phyloP scores from a whole-genome alignment of 2,888 invertebrate genomes.

The Dendrolimus pini region DNA sequence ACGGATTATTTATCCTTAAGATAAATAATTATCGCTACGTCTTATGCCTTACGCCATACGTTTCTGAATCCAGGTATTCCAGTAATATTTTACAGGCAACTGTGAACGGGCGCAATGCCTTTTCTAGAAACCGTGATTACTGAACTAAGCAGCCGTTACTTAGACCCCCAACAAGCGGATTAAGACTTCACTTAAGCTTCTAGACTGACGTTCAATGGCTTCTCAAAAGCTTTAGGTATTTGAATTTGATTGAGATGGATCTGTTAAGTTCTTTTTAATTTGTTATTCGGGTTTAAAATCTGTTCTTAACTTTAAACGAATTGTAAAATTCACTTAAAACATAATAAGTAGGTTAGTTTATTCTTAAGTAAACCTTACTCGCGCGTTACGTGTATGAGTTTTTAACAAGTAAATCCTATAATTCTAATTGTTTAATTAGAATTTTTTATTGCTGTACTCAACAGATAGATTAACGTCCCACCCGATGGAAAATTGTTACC shows the following conservation, averaged over 20 bases:
- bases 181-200: conserved; percentile 23
- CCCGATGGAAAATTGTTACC: too few species aligned
- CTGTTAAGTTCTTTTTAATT: not conserved
- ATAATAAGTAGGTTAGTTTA: too few species aligned
- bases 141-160: conserved; percentile 42
- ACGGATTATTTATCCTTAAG: too few species aligned
- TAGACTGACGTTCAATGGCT: not conserved
- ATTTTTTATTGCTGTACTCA: too few species aligned
- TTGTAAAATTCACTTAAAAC: too few species aligned
- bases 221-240: not conserved
- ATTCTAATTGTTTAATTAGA: too few species aligned
- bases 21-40: not conserved
- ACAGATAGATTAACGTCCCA: too few species aligned
- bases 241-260: not conserved
- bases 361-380: too few species aligned
- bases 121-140: conserved; percentile 33
- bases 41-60: conserved; percentile 10
- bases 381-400: too few species aligned
- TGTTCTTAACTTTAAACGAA: too few species aligned
- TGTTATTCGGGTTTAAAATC: too few species aligned
- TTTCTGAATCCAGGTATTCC: conserved; percentile 15
- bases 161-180: conserved; percentile 38
- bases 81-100: conserved; percentile 38
- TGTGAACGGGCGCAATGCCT: conserved; percentile 20
- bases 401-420: too few species aligned